phyloP scores from a whole-genome alignment of 2,888 invertebrate genomes.

The Acanthopleura granulata region DNA sequence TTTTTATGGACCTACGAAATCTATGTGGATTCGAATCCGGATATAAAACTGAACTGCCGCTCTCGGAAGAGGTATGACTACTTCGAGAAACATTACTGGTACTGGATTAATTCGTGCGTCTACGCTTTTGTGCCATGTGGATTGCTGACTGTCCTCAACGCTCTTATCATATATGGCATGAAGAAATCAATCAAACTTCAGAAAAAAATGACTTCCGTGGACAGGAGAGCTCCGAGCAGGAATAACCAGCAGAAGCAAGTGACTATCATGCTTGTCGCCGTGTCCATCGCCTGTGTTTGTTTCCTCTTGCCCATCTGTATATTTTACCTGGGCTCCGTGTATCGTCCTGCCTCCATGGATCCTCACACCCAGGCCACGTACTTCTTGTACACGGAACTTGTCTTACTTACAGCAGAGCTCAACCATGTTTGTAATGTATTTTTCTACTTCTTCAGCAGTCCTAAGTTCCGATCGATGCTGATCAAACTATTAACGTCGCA shows the following conservation, averaged over 20 bases:
- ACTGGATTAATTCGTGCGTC: constrained; percentile 52
- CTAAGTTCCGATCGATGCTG: constrained; percentile 20
- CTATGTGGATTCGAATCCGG: constrained; percentile 18
- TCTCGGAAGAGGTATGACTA: constrained; percentile 30
- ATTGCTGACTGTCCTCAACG: constrained; percentile 46
- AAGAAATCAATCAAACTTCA: constrained; percentile 36
- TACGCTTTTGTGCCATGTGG: constrained; percentile 49
- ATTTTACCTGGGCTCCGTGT: constrained; percentile 43
- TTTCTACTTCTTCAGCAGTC: constrained; percentile 22
- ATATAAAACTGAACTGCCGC: constrained; percentile 27
- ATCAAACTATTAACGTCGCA: constrained; percentile 15
- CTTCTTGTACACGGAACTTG: constrained; percentile 37
- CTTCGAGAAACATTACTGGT: constrained; percentile 46
- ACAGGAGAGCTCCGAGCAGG: constrained; percentile 39
- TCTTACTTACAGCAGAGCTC: constrained; percentile 19
- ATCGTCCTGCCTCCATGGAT: constrained; percentile 42
- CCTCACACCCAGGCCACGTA: constrained; percentile 37
- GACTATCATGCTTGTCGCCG: constrained; percentile 52
- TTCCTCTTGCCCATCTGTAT: constrained; percentile 51
- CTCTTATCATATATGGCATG: constrained; percentile 48
- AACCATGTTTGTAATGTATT: constrained; percentile 24
- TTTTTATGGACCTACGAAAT: constrained; percentile 29
- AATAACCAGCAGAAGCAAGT: constrained; percentile 50
- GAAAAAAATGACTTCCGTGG: constrained; percentile 27
- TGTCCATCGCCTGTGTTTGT: constrained; percentile 49